Conservation (phyloP, 2,113 vertebrate genomes). For the Agapornis roseicollis region DNA sequence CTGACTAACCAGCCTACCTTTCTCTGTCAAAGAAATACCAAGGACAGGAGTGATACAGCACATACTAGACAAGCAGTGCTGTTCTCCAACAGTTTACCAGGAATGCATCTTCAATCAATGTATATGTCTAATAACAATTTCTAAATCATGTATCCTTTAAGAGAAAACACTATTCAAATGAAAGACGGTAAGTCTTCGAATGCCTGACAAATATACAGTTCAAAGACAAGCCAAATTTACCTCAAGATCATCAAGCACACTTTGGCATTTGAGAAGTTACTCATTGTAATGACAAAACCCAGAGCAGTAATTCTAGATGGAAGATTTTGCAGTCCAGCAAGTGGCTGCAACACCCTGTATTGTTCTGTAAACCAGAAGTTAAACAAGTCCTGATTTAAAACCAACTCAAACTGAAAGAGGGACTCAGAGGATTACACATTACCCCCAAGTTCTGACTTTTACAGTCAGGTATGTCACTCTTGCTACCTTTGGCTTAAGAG, state of each 20-base stretch:
- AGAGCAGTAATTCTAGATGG: background rate
- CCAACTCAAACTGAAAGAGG: background rate
- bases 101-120: rapidly evolving
- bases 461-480: background rate
- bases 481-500: background rate
- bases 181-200: background rate
- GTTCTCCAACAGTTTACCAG: background rate
- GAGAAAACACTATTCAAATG: background rate
- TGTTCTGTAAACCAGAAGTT: background rate
- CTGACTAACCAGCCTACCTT: background rate
- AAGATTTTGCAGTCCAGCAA: background rate
- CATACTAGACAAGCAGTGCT: background rate
- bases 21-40: background rate
- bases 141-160: background rate
- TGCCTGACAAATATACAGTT: background rate
- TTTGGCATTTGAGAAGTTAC: background rate
- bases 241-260: background rate
- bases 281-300: background rate
- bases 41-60: background rate
- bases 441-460: background rate
- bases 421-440: background rate
- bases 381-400: background rate
- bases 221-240: background rate
- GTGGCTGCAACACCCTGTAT: background rate
- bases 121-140: background rate